Base-by-base conservation (phyloP, 2,888 invertebrate genomes). In the Diaphora mendica region DNA sequence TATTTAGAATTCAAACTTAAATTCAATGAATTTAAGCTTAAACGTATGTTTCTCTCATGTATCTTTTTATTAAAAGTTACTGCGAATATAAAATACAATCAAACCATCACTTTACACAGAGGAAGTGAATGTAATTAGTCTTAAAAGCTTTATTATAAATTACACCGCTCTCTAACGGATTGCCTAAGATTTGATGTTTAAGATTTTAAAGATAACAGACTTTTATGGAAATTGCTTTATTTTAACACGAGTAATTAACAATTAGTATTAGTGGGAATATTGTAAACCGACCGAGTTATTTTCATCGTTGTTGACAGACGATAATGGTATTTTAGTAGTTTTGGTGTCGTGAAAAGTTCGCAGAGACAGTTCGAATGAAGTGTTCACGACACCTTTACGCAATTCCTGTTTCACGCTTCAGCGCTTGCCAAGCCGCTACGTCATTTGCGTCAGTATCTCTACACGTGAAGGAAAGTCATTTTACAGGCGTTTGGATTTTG, bases 351-450 rank as follows among this genome's bases (percentile, higher is more conserved):
- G 89, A 91, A 91, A 91, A 91, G 88, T 92, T 91, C 85, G 87
- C 87, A 87, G 89, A 91, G 90, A 90, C 89, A 87, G 83, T 91
- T 91, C 87, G 89, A 89, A 91, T 92, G 91, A 93, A 91, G 89
- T 92, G 90, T 90, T 91, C 92, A 91, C 91, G 91, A 93, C 93
- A 92, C 92, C 92, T 94, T 94, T 94, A 93, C 94, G 94, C 93
- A 94, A 93, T 92, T 93, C 89, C 91, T 92, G 93, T 93, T 91
- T 92, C 91, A 93, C 91, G 92, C 88, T 88, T 90, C 87, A 86
- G 82, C 91, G 91, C 90, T 92, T 94, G 94, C 94, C 94, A 94
- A 94, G 84, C 87, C 76, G 82, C 90, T 87, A 93, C 94, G 93
- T 94, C 92, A 94, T 87, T 83, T 81, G 85, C 88, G 88, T 85